Percentiles rank a stretch among this genome's conserved stretches.
phyloP scores from a whole-genome alignment of 1,140 invertebrate genomes.

The Cyrtorhinus lividipennis region DNA sequence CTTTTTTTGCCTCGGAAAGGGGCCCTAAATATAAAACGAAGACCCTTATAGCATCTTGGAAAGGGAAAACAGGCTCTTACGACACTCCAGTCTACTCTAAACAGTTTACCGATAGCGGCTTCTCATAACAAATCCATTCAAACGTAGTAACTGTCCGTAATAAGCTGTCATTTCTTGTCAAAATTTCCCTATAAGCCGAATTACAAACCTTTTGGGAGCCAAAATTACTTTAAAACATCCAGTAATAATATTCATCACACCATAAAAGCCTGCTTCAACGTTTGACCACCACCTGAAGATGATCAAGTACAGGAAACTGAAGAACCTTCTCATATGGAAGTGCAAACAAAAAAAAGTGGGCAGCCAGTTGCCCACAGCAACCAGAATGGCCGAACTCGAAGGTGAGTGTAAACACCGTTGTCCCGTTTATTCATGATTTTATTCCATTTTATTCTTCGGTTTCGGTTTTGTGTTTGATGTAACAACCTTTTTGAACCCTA shows the following conservation, averaged over 20 bases:
- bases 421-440: not conserved
- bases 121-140: not conserved
- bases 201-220: no score
- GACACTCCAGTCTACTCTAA: not conserved
- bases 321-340: slow-evolving; percentile 20
- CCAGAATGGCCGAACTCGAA: slow-evolving; percentile 21
- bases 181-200: no score
- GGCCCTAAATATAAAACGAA: not conserved
- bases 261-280: no score
- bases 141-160: no score
- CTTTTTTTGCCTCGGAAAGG: not conserved
- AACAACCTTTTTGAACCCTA: no score
- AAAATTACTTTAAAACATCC: no score
- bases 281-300: not conserved
- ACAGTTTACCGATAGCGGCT: not conserved
- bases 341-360: slow-evolving; percentile 20
- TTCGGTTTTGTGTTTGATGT: not conserved
- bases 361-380: slow-evolving; percentile 21
- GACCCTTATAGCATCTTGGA: not conserved
- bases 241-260: no score
- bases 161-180: no score
- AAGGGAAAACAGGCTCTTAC: not conserved
- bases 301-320: slow-evolving; percentile 19
- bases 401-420: slow-evolving; percentile 20
- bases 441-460: not conserved